Evolutionary conservation across 2,888 invertebrate genomes (phyloP), one percentile per base, ranked within the genome.

Genomic region (Platycnemis pennipes): DNA sequence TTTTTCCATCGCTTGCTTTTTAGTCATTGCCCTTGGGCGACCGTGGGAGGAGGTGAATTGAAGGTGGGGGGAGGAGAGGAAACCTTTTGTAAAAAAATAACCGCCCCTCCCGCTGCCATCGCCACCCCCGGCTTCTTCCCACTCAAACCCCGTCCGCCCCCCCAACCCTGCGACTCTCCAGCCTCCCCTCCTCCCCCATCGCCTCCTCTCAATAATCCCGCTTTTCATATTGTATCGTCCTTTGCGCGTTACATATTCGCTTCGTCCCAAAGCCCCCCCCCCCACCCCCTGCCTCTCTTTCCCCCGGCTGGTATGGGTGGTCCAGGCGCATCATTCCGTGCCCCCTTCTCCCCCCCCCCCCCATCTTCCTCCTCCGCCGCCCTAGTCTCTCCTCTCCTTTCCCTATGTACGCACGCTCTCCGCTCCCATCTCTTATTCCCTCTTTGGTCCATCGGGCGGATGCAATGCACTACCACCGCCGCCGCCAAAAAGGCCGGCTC

Each of bases 391-490:
- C 11, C 49, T 86, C 31, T 37, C 26, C 86, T 26, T n/a, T 42
- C 94, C 19, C 42, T 44, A 5, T 42, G n/a, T 94, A 91, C 94
- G 94, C 94, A 94, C 85, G 31, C 95, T 69, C 69, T 13, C 37
- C 53, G n/a, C 45, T 45, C 87, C 86, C n/a, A 88, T 95, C 96
- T 95, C 96, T 96, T 95, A 95, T 96, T 95, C 96, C 96, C 96
- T 96, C 96, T 96, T 96, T 96, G 96, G 96, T 96, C 96, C 96
- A 96, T 96, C 96, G 96, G 96, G 96, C 96, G 96, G 96, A 96
- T 96, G 96, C 96, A 96, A 96, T n/a, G n/a, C 96, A 96, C 96
- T 96, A 63, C 63, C 63, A 63, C 53, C 53, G 53, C 53, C 53
- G 53, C 63, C 63, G 63, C 63, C 63, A 77, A 77, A 77, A 77